Evolutionary conservation across 2,797 vertebrate genomes (phyloP), one percentile per base, ranked within the genome.

Genomic region (Sebastes nivosus): DNA sequence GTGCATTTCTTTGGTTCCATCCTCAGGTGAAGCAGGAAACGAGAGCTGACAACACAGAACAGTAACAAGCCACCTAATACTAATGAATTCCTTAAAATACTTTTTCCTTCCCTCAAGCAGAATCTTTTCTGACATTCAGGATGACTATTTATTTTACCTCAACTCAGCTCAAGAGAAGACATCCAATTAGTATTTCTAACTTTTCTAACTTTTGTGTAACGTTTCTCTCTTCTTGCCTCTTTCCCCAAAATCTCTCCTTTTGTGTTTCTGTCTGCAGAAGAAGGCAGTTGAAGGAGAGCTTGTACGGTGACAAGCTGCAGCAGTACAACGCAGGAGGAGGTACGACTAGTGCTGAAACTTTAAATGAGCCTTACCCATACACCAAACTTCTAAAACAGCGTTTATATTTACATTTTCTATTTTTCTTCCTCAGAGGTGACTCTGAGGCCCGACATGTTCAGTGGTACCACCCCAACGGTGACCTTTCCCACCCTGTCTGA

Each of bases 321-420:
- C 98, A 99, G 88, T 99, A 99, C 94, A 98, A 97, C 95, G 95
- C 97, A 0, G 97, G 97, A 67, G 90, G 98, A 97, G 97, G 97
- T 98, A 82, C 2, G 61, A 46, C 32, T 18, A 2, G 5, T 1
- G 1, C 27, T 20, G 36, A 22, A 20, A 5, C 65, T 25, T 70
- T 18, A 64, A 58, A 60, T 54, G 9, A 54, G 22, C 14, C 18
- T 20, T 0, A 3, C 24, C 29, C 7, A 8, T 13, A 38, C 11
- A 2, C n/a, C 11, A 10, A n/a, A 32, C 42, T 57, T 22, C 22
- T 22, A 30, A 50, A 63, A 8, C 6, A 20, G n/a, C 8, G 58
- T 57, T 42, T 68, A 25, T 66, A 38, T 70, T 30, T 20, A 10
- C 25, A 63, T 63, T 63, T 13, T 65, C 3, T 74, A 29, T 13